phyloP scores from a whole-genome alignment of 2,113 vertebrate species.

The Microtus richardsoni region DNA sequence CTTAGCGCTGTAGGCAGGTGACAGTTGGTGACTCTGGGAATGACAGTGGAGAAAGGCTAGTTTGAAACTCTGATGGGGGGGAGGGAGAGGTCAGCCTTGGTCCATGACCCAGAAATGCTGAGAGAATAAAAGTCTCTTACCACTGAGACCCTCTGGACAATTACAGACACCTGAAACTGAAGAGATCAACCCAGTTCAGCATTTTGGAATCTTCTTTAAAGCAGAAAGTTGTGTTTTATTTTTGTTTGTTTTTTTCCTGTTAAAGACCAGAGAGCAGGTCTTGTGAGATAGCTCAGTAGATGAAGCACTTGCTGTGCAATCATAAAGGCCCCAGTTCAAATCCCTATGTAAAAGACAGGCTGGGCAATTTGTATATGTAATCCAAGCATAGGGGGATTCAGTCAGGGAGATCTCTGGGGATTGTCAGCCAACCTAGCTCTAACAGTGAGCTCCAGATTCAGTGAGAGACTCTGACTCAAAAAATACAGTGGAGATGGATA shows the following conservation, averaged over 20 bases:
- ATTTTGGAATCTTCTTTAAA: not conserved
- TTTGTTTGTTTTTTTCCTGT: not conserved
- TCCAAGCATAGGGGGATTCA: not conserved
- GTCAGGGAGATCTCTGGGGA: not conserved
- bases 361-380: not conserved
- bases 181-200: not conserved
- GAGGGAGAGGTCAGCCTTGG: not conserved
- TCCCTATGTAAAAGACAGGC: not conserved
- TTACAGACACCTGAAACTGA: not conserved
- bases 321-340: not conserved
- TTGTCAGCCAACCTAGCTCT: not conserved
- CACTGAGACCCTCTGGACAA: not conserved
- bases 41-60: not conserved
- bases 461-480: not conserved
- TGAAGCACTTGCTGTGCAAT: not conserved
- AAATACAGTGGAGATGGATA: not conserved
- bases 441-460: not conserved
- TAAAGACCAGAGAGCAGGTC: not conserved
- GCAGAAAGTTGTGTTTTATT: not conserved
- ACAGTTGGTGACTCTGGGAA: not conserved
- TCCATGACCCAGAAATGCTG: not conserved
- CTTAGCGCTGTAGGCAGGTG: not conserved
- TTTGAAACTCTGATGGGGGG: not conserved
- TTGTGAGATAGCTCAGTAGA: not conserved
- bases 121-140: not conserved